A percentile compares a stretch with the other conserved stretches of the same genome.
Conservation (phyloP, 2,888 invertebrate species). For the Drosophila melanosoma region DNA sequence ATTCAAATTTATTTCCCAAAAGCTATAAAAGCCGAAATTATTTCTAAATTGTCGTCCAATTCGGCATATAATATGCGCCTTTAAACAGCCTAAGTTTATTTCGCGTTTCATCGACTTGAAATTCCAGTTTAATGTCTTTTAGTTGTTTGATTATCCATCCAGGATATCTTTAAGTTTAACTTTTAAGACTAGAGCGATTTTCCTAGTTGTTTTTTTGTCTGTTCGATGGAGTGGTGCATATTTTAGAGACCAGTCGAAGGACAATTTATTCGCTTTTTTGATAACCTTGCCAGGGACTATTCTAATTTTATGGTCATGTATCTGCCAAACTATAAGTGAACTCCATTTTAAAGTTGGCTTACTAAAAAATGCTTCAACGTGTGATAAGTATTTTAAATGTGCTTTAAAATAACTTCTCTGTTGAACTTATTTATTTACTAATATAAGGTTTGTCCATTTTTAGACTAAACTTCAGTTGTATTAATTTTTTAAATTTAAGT, state of each 20-base stretch:
- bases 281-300: constrained; percentile 35
- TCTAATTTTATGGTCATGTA: constrained; percentile 36
- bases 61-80: background rate
- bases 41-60: background rate
- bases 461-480: background rate
- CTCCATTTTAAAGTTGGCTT: background rate
- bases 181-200: constrained; percentile 4
- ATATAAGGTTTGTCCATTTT: background rate
- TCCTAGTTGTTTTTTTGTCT: constrained; percentile 33
- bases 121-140: background rate
- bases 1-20: background rate
- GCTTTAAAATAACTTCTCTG: background rate
- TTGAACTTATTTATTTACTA: background rate
- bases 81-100: background rate
- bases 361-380: background rate
- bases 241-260: constrained; percentile 50
- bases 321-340: background rate
- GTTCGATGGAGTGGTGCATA: constrained; percentile 18
- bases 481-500: background rate
- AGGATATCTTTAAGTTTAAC: background rate
- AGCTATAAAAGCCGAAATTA: background rate
- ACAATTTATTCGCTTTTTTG: constrained; percentile 33
- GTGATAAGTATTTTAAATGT: background rate
- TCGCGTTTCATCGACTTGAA: background rate
- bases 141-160: background rate